Evolutionary conservation across 2,113 vertebrate species (phyloP).

Genomic region (Centropus bengalensis): DNA sequence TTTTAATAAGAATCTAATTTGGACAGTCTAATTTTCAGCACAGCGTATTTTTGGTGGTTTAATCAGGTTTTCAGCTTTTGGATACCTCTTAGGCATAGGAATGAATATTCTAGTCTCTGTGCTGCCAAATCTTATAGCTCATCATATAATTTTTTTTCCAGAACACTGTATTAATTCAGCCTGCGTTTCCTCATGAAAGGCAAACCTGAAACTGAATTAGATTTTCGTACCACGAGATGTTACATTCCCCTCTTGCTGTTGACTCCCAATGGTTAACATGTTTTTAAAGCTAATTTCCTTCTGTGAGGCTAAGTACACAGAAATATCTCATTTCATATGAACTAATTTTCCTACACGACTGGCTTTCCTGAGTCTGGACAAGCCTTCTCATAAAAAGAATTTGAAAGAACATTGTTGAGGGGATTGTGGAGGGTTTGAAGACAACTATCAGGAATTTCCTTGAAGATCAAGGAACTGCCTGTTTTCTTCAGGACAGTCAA

Average conservation of each 20-base stretch:
- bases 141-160: background rate
- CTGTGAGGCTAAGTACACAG: background rate
- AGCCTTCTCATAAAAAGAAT: background rate
- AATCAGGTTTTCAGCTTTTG: constrained; percentile 57
- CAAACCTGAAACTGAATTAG: background rate
- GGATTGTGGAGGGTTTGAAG: background rate
- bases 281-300: constrained; percentile 9
- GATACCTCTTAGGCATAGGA: constrained; percentile 25
- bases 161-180: background rate
- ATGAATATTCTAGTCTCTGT: constrained; percentile 24
- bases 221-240: background rate
- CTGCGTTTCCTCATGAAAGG: background rate
- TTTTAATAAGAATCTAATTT: constrained; percentile 65
- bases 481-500: background rate
- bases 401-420: background rate
- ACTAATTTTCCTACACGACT: constrained; percentile 12
- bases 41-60: constrained; percentile 29
- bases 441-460: background rate
- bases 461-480: constrained; percentile 19
- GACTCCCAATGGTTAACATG: background rate
- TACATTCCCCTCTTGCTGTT: background rate
- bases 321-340: background rate
- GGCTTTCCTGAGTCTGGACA: background rate
- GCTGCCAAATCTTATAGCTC: constrained; percentile 24
- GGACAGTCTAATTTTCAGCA: constrained; percentile 31